Evolutionary conservation across 2,797 vertebrate genomes (phyloP), one percentile per base, ranked within the genome.

Genomic region (Gymnothorax reevesii): DNA sequence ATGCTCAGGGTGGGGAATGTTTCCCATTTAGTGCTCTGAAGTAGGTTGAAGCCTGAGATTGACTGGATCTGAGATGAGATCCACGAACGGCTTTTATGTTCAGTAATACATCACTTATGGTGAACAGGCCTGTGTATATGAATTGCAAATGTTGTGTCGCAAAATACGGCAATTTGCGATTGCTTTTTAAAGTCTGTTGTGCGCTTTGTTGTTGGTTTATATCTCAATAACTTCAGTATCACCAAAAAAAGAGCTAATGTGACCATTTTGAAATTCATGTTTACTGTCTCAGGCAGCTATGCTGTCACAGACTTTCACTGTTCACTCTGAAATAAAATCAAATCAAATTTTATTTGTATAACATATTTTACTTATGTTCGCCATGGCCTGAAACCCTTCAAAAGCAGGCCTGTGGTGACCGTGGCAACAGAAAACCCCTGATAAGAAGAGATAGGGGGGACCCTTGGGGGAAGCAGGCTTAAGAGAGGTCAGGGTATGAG

Each of bases 21-120:
- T 82, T 83, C 54, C 75, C 55, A 83, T 57, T 66, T 83, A 27
- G 52, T 20, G 20, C 54, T 27, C 57, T 33, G 12, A 69, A 71
- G 71, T 71, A n/a, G 17, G 42, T 15, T 86, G 75, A 52, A 52
- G 42, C 75, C 49, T 20, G 15, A 49, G 42, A 79, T 49, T 79
- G 75, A 54, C 42, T 57, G 52, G 80, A 83, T 83, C 85, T 57
- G 79, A 82, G 79, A 54, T n/a, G 52, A 52, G 42, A 27, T 22
- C 25, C 7, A 15, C 55, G 85, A 57, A 64, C 57, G 52, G 57
- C 75, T 52, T 84, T 15, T 25, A n/a, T 42, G 27, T 62, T 79
- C 57, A 79, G 42, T 69, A 10, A 7, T 69, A 25, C 60, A 66
- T 9, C 60, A 66, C 25, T 75, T 75, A 33, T 75, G 71, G 42